Percentiles rank a stretch among this genome's conserved stretches.
phyloP scores from a whole-genome alignment of 2,797 vertebrate species.

The Corythornis leucogaster region DNA sequence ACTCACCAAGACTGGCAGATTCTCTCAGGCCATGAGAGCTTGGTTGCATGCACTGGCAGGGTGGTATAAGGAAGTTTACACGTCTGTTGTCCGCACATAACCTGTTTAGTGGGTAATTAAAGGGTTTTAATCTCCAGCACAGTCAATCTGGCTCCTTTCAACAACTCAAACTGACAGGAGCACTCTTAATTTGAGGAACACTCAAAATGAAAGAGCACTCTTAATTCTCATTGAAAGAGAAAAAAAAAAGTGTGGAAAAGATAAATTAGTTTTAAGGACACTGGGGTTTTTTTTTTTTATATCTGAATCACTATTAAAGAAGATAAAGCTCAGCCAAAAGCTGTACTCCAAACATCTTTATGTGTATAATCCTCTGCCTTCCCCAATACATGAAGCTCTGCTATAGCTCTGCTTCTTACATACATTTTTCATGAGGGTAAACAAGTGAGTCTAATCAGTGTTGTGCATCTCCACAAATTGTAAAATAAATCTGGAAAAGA shows the following conservation, averaged over 20 bases:
- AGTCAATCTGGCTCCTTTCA: conserved; percentile 56
- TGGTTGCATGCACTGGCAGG: neutral
- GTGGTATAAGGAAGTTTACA: conserved; percentile 30
- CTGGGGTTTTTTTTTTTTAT: neutral
- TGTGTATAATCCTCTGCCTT: neutral
- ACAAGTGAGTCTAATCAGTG: neutral
- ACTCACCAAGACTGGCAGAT: neutral
- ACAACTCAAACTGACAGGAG: conserved; percentile 15
- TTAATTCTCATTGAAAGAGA: neutral
- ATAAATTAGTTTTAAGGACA: neutral
- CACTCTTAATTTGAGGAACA: neutral
- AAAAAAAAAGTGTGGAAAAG: neutral
- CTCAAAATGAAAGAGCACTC: neutral
- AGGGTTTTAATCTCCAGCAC: conserved; percentile 53
- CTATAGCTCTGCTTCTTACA: neutral
- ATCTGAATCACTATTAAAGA: neutral
- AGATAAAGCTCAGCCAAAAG: neutral
- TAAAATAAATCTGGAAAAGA: neutral
- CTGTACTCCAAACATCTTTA: neutral
- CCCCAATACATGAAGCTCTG: fast-evolving
- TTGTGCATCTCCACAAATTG: neutral
- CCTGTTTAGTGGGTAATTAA: conserved; percentile 63
- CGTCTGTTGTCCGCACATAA: conserved; percentile 17
- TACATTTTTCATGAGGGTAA: neutral
- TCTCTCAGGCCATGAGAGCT: neutral